Conservation (phyloP, 2,113 vertebrate species). For the Galemys pyrenaicus region DNA sequence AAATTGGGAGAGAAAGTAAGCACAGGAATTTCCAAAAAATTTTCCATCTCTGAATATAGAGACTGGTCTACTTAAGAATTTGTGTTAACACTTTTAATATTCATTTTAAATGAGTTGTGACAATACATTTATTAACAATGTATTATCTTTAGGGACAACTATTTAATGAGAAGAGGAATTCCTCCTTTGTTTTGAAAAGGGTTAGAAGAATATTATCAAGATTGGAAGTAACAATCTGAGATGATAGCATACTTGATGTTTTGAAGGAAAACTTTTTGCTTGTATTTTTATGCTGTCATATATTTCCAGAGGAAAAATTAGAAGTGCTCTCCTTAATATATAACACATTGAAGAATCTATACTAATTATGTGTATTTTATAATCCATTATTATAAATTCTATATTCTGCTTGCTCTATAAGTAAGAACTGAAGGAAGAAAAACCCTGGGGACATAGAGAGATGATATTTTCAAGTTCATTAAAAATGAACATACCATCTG, state of each 20-base stretch:
- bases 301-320: not conserved
- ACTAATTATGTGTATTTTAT: not conserved
- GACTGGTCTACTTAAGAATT: not conserved
- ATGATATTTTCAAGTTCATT: conserved; percentile 10
- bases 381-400: conserved; percentile 33
- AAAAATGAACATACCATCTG: conserved; percentile 12
- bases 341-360: conserved; percentile 14
- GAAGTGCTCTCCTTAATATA: conserved; percentile 43
- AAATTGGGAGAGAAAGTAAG: not conserved
- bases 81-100: not conserved
- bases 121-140: conserved; percentile 29
- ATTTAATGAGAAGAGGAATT: not conserved
- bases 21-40: not conserved
- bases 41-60: not conserved
- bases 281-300: conserved; percentile 34
- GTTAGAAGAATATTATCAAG: not conserved
- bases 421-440: not conserved
- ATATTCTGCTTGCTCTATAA: conserved; percentile 6
- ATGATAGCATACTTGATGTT: not conserved
- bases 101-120: conserved; percentile 19
- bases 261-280: conserved; percentile 26
- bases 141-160: conserved; percentile 20
- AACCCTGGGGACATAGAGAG: not conserved
- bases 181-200: not conserved
- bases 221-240: conserved; percentile 34